These are phyloP conservation scores for Nycticorax nycticorax DNA, from an alignment of 2,113 vertebrate genomes.

Conservation along the genomic window DNA sequence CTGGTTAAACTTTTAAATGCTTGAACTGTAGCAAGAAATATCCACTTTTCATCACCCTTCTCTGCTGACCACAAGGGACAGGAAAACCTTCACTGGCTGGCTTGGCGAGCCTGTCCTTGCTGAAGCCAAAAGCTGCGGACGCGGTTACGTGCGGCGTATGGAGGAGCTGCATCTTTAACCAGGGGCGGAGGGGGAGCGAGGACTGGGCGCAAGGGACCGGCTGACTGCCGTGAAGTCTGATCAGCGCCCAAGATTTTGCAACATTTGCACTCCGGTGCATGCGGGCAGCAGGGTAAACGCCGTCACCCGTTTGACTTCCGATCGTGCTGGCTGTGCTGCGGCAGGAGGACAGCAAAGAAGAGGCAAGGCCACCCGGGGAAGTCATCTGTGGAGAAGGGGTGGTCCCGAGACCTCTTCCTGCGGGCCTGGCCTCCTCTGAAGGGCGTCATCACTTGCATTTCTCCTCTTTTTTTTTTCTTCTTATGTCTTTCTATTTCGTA, in stretches of 20 bases:
- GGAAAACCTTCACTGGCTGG: background rate
- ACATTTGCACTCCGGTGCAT: fast-evolving
- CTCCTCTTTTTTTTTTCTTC: background rate
- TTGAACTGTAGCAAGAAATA: background rate
- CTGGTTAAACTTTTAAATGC: background rate
- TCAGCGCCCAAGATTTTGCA: background rate
- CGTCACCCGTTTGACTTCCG: background rate
- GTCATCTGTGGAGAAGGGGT: fast-evolving
- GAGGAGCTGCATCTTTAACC: background rate
- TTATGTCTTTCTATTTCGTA: background rate
- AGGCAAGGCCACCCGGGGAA: background rate
- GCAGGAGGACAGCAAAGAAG: background rate
- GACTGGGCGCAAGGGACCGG: background rate
- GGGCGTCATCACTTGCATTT: fast-evolving
- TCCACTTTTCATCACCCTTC: background rate
- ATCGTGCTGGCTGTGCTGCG: background rate
- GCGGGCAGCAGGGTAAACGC: background rate
- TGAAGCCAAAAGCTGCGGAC: background rate
- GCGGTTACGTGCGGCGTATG: background rate
- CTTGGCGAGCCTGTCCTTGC: background rate
- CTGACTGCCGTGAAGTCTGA: background rate
- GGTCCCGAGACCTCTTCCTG: background rate
- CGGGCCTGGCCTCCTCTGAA: background rate
- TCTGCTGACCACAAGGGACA: background rate
- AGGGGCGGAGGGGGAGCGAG: background rate